Conservation (phyloP, 2,888 invertebrate genomes). For the Apamea monoglypha region DNA sequence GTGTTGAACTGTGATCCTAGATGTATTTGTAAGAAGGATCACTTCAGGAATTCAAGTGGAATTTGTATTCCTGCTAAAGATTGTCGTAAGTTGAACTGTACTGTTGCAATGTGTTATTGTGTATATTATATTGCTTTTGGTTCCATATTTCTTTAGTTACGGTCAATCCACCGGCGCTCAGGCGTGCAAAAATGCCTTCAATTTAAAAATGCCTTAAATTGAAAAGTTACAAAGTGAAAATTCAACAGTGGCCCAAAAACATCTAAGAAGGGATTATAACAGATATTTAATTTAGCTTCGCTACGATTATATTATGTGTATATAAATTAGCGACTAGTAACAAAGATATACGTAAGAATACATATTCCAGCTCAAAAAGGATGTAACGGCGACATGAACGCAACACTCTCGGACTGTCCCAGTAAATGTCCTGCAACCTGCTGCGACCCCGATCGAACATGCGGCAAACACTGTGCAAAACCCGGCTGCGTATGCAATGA, state of each 20-base stretch:
- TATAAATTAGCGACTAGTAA: background rate
- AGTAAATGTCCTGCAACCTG: constrained; percentile 67
- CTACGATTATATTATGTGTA: too few relatives aligned
- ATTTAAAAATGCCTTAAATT: too few relatives aligned
- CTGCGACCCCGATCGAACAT: constrained; percentile 41
- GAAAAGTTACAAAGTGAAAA: background rate
- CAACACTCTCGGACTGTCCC: constrained; percentile 66
- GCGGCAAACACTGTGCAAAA: constrained; percentile 39
- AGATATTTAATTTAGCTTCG: background rate
- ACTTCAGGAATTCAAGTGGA: constrained; percentile 66
- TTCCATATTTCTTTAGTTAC: background rate
- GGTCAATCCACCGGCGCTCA: background rate
- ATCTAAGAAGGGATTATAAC: background rate
- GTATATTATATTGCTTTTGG: background rate
- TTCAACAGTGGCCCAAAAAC: background rate
- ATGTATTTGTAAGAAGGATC: constrained; percentile 70
- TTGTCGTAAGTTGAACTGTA: constrained; percentile 38
- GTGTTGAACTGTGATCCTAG: constrained; percentile 73
- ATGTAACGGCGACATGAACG: constrained; percentile 69
- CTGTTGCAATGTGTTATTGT: background rate
- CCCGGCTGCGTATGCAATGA: constrained; percentile 71
- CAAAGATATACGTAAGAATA: background rate
- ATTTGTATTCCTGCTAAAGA: constrained; percentile 25
- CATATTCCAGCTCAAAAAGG: background rate
- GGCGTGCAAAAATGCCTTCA: background rate